phyloP scores from a whole-genome alignment of 2,113 vertebrate species.

The Salvelinus namaycush region DNA sequence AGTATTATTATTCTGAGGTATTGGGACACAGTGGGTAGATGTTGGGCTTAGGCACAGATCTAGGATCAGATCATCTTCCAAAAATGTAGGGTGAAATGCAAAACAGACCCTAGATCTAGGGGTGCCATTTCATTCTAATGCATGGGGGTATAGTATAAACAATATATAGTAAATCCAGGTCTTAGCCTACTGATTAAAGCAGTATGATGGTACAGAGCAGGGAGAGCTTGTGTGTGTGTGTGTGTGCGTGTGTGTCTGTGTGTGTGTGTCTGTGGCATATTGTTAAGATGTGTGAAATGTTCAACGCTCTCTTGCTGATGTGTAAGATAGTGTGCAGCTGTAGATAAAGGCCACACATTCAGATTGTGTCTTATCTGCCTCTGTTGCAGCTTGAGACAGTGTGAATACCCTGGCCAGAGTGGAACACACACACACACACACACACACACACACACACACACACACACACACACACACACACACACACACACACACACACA shows the following conservation, averaged over 20 bases:
- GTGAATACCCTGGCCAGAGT: not conserved
- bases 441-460: not conserved
- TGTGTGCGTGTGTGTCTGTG: no score
- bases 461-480: not conserved
- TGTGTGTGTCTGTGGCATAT: no score
- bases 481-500: not conserved
- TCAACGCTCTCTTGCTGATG: not conserved
- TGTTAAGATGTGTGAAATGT: constrained; percentile 12
- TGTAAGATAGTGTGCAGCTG: constrained; percentile 19
- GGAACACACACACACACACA: not conserved
- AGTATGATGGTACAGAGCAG: no score
- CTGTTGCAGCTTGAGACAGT: not conserved
- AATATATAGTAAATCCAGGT: no score
- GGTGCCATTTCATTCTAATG: not conserved
- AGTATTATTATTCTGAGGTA: not conserved
- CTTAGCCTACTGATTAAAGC: no score
- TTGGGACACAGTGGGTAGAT: not conserved
- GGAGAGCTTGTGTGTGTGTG: no score
- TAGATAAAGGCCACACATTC: constrained; percentile 19
- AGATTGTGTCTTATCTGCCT: constrained; percentile 6
- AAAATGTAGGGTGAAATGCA: no score
- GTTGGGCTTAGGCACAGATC: not conserved
- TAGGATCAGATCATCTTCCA: not conserved
- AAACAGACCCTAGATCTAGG: no score
- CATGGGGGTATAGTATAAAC: not conserved